A percentile compares a stretch with the other conserved stretches of the same genome.
Evolutionary conservation across 92 coral and sea anemone species (phyloP).

Genomic region (Phenganax subtilis): DNA sequence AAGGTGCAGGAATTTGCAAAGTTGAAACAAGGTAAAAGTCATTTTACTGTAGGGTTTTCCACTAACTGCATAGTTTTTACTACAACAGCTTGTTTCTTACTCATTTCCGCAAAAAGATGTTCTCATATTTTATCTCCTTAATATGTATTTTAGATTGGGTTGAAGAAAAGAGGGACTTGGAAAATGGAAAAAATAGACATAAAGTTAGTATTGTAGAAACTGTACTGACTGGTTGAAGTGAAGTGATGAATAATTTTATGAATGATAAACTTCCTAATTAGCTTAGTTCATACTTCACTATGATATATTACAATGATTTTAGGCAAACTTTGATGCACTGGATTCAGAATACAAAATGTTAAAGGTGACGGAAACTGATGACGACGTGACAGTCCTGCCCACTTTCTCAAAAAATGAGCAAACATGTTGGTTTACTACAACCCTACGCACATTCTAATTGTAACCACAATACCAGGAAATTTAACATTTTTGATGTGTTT

Average conservation of each 20-base stretch:
- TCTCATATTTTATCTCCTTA: not conserved
- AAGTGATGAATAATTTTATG: too few relatives aligned
- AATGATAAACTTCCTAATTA: not conserved
- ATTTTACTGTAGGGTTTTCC: not conserved
- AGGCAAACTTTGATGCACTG: slow-evolving; percentile 28
- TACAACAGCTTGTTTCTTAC: too few relatives aligned
- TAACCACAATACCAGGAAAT: not conserved
- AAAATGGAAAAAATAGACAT: slow-evolving; percentile 12
- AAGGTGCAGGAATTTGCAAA: not conserved
- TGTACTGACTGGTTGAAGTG: not conserved
- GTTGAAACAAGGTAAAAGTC: not conserved
- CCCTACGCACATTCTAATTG: not conserved
- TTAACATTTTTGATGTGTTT: not conserved
- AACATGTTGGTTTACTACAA: too few relatives aligned
- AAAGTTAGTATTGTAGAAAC: slow-evolving; percentile 3
- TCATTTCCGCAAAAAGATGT: too few relatives aligned
- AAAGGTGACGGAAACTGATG: slow-evolving; percentile 10
- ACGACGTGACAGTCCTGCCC: too few relatives aligned
- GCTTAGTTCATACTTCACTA: not conserved
- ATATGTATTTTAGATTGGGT: not conserved
- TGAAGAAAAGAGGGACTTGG: not conserved
- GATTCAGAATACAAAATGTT: slow-evolving; percentile 28
- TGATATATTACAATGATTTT: not conserved
- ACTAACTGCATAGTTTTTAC: not conserved
- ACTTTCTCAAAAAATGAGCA: too few relatives aligned